Conservation (phyloP, 2,797 vertebrate species). For the Threskiornis aethiopicus region DNA sequence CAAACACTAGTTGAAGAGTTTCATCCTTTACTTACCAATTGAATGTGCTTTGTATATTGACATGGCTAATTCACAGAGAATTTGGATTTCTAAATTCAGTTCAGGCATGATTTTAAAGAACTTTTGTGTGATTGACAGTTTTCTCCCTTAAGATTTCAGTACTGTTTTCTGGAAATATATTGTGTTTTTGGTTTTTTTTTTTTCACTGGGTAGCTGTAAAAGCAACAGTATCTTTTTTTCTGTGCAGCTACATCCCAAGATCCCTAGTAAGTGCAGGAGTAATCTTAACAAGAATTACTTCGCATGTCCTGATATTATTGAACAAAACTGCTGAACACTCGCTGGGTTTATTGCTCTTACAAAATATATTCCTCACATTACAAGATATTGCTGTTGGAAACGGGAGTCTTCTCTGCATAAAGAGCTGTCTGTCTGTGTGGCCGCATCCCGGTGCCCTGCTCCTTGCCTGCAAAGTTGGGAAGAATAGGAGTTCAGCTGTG, state of each 20-base stretch:
- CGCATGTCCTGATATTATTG: background rate
- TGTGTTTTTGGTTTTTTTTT: fast-evolving
- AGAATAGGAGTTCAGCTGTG: background rate
- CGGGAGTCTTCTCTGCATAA: background rate
- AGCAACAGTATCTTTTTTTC: background rate
- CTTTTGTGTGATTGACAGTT: background rate
- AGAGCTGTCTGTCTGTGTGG: background rate
- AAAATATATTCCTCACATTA: background rate
- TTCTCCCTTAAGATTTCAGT: background rate
- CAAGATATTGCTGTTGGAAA: background rate
- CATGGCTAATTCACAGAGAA: background rate
- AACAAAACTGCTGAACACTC: background rate
- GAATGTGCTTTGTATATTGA: background rate
- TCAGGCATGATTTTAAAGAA: background rate
- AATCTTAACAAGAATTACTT: background rate
- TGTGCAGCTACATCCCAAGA: background rate
- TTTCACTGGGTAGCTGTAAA: background rate
- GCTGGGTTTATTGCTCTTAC: background rate
- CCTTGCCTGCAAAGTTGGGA: background rate
- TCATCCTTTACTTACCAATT: background rate
- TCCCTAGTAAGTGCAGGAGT: background rate
- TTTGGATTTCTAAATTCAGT: background rate
- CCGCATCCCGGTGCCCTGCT: background rate
- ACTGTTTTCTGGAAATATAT: background rate
- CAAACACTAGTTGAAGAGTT: background rate